These are phyloP conservation scores for Brachyptera risi DNA, from an alignment of 2,888 invertebrate genomes.

Conservation along the genomic window DNA sequence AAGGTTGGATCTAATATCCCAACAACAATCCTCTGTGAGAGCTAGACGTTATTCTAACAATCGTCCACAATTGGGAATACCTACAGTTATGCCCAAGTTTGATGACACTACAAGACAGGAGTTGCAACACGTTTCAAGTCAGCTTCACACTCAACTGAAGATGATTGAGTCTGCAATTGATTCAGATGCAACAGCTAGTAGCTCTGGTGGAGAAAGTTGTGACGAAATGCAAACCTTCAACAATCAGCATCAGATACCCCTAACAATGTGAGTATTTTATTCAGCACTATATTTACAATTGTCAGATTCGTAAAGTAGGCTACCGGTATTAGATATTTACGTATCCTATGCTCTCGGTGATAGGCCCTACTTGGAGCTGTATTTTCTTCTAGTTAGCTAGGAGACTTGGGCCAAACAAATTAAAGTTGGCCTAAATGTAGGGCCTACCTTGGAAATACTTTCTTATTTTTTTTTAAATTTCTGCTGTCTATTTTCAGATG, in stretches of 20 bases:
- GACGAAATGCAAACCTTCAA: slow-evolving; percentile 81
- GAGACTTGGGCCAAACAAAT: too few species aligned
- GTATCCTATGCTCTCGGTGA: too few species aligned
- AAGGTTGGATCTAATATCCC: slow-evolving; percentile 50
- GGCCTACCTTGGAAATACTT: too few species aligned
- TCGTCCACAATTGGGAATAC: neutral
- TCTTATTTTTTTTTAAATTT: too few species aligned
- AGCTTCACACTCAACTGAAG: slow-evolving; percentile 66
- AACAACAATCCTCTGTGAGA: slow-evolving; percentile 45
- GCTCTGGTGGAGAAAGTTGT: slow-evolving; percentile 91
- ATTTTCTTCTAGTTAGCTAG: too few species aligned
- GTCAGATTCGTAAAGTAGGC: too few species aligned
- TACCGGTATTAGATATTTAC: too few species aligned
- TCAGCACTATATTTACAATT: too few species aligned
- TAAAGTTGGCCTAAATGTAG: too few species aligned
- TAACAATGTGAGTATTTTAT: slow-evolving; percentile 85
- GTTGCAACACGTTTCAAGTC: slow-evolving; percentile 60
- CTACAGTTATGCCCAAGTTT: neutral
- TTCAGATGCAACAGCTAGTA: slow-evolving; percentile 90
- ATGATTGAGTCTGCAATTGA: slow-evolving; percentile 74
- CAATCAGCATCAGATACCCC: slow-evolving; percentile 66
- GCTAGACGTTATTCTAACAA: slow-evolving; percentile 43
- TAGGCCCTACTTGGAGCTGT: too few species aligned
- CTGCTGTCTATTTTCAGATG: too few species aligned
- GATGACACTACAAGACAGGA: slow-evolving; percentile 27